Base-by-base conservation (phyloP, 2,113 vertebrate genomes). In the Mirza zaza region DNA sequence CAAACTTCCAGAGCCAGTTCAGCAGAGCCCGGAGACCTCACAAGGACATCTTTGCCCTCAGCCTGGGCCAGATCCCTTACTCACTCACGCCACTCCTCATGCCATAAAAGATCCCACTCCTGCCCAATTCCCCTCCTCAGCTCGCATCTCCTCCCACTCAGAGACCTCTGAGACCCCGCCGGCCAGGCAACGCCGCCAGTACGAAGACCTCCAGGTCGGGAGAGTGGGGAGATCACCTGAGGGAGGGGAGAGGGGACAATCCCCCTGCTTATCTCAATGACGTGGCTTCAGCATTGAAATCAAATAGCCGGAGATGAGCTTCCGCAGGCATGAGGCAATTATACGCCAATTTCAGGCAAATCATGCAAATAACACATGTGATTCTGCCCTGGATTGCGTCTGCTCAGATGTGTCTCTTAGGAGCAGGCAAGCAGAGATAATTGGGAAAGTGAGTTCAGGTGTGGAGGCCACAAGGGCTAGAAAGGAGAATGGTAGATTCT, bases 331-430 rank as follows among this genome's bases (percentile, higher is more conserved):
- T 65, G 83, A 55, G 63, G 52, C 85, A 94, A 91, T 93, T 77
- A 86, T 65, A 94, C 10, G 42, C 89, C 95, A 45, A 95, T 89
- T 88, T 84, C 27, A 76, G 79, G 67, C 87, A 92, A 96, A 89
- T 91, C 32, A 21, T 88, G 91, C 93, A 88, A 87, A 77, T 45
- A 34, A 29, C 45, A 77, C 39, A 61, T 2, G 48, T 50, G 88
- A 65, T 48, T 65, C 59, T 87, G 80, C 63, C 50, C 55, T 5
- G 42, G 87, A 39, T 52, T 17, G 39, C 52, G 32, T 65, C 80
- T 73, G 48, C 36, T 85, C 76, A 29, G 15, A 18, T 25, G 63
- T 68, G 39, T 84, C 87, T 91, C 87, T 87, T n/a, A 48, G 29
- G 29, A 92, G 29, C 50, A 87, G n/a, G 29, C 70, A 50, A 77